phyloP scores from a whole-genome alignment of 2,888 invertebrate species.

The Steinernema scapterisci region DNA sequence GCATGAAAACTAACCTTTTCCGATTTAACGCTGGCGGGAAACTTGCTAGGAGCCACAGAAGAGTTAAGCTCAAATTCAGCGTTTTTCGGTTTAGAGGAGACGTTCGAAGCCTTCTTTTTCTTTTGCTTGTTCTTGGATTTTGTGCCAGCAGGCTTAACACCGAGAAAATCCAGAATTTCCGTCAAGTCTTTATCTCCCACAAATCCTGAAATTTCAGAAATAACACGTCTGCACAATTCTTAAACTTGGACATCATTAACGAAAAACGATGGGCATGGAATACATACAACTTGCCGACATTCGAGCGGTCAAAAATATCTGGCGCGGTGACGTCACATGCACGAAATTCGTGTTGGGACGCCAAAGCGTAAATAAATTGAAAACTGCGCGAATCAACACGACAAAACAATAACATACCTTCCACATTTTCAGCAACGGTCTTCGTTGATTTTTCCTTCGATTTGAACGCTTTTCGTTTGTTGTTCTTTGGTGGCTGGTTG shows the following conservation, averaged over 20 bases:
- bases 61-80: neutral
- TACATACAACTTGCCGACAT: no score
- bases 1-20: no score
- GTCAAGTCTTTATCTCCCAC: neutral
- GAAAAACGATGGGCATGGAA: no score
- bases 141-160: neutral
- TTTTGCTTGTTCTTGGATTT: neutral
- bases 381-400: neutral
- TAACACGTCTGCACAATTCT: neutral
- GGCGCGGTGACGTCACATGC: constrained; percentile 26
- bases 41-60: neutral
- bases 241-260: neutral
- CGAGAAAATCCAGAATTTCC: neutral
- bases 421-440: neutral
- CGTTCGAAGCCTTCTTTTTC: constrained; percentile 12
- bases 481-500: neutral
- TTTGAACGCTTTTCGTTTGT: neutral
- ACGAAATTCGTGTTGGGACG: constrained; percentile 24
- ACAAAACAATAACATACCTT: neutral
- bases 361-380: neutral
- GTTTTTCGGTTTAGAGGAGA: neutral
- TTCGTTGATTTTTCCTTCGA: neutral
- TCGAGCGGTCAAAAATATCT: neutral
- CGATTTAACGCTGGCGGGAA: no score
- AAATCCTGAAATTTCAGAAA: constrained; percentile 5